Base-by-base conservation (phyloP, 2,797 vertebrate species). In the Brotula barbata region DNA sequence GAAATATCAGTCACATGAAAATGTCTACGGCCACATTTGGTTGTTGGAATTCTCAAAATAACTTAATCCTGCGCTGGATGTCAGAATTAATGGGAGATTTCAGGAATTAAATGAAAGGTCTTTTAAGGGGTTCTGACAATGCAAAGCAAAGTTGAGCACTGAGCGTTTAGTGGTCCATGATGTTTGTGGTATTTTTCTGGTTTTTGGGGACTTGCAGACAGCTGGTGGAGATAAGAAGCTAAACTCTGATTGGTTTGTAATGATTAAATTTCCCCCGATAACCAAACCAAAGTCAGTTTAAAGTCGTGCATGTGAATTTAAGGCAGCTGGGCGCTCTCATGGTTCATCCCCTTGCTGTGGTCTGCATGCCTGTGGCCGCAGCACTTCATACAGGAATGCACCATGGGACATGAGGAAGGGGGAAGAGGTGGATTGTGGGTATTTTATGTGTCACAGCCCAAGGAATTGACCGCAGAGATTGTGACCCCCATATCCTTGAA, bases 321-420 rank as follows among this genome's bases (percentile, higher is more conserved):
- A 40, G 53, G 22, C 63, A 44, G 8, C 22, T 60, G 55, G 33
- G 43, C 15, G 56, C 66, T 4, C 44, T 57, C 65, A 66, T 69
- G 64, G 72, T 73, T 77, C 53, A 1, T 37, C n/a, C 60, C 39
- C 31, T 40, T 11, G 31, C 54, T 71, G 73, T 0, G 59, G 73
- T 31, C 11, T 13, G 0, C 64, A 16, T 54, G 57, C 64, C 64
- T 74, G 80, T 46, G 76, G 76, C 34, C 6, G 25, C 51, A 21
- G 73, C 64, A 7, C 64, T 74, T 51, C 58, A 51, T 39, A 52
- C 63, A 55, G 70, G 70, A 82, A 78, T 68, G 67, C 50, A 53
- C 15, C 33, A 10, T 56, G 48, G 64, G 56, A 45, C 6, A 31
- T 2, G 28, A 8, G 46, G 22, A 2, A 63, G 40, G 42, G 34